These are phyloP conservation scores for Drosophila ezoana DNA, from an alignment of 2,888 invertebrate genomes.

Conservation along the genomic window DNA sequence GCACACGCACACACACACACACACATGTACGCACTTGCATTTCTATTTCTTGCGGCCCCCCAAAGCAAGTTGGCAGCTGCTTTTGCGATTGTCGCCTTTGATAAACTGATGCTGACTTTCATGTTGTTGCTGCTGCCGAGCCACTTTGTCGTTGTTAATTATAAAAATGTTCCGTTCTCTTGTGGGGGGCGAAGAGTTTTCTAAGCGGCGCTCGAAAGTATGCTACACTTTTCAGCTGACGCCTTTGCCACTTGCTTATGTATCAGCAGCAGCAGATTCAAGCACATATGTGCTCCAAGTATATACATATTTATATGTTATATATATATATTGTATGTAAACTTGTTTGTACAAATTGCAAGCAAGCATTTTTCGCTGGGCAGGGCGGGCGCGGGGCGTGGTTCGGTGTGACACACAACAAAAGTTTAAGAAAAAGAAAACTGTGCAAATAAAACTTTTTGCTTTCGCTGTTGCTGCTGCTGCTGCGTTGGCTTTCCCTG, in stretches of 20 bases:
- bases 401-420: conserved; percentile 53
- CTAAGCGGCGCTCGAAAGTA: conserved; percentile 73
- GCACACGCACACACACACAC: conserved; percentile 3
- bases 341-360: conserved; percentile 74
- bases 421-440: conserved; percentile 76
- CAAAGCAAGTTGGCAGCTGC: conserved; percentile 42
- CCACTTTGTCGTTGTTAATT: conserved; percentile 79
- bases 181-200: conserved; percentile 40
- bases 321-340: conserved; percentile 42
- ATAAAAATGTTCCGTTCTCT: conserved; percentile 70
- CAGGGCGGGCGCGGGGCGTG: neutral
- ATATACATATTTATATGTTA: conserved; percentile 27
- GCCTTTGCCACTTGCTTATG: conserved; percentile 70
- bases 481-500: conserved; percentile 53
- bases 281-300: conserved; percentile 16
- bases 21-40: conserved; percentile 44
- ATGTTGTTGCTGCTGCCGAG: conserved; percentile 51
- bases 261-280: conserved; percentile 23
- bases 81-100: conserved; percentile 71
- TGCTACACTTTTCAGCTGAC: conserved; percentile 70
- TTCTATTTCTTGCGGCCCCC: conserved; percentile 55
- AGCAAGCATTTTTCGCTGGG: conserved; percentile 71
- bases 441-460: conserved; percentile 81
- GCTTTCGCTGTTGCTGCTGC: conserved; percentile 54
- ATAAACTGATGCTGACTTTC: conserved; percentile 69